Conservation (phyloP, 2,797 vertebrate species). For the Glyptemys insculpta region DNA sequence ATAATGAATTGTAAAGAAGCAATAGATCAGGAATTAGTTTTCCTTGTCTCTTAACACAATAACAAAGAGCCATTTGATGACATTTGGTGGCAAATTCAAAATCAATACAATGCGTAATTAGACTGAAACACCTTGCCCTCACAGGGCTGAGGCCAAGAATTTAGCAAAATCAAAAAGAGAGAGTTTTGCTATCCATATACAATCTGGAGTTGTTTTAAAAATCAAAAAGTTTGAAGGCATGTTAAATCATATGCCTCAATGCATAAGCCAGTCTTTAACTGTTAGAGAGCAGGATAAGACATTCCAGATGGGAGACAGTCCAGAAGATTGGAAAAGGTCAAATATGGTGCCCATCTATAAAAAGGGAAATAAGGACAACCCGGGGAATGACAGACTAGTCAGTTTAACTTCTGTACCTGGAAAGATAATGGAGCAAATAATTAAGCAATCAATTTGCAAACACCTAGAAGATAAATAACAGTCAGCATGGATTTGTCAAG, state of each 20-base stretch:
- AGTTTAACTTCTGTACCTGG: too few relatives aligned
- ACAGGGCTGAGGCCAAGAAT: background rate
- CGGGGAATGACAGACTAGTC: too few relatives aligned
- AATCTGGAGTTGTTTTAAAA: background rate
- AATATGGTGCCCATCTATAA: too few relatives aligned
- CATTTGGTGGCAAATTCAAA: background rate
- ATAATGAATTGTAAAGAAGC: background rate
- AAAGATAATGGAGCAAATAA: too few relatives aligned
- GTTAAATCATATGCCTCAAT: background rate
- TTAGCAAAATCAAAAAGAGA: background rate
- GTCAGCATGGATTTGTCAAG: too few relatives aligned
- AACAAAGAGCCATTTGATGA: background rate
- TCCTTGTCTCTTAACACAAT: background rate
- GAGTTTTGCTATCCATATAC: background rate
- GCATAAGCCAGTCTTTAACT: background rate
- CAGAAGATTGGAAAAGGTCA: too few relatives aligned
- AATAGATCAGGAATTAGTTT: background rate
- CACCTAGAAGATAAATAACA: too few relatives aligned
- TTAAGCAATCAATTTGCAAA: too few relatives aligned
- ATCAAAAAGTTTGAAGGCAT: background rate
- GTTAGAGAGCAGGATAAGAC: background rate
- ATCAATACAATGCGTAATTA: background rate
- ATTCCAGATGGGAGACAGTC: too few relatives aligned
- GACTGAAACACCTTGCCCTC: background rate
- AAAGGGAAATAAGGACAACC: too few relatives aligned